Evolutionary conservation across 2,113 vertebrate species (phyloP).

Genomic region (Trogon melanurus): DNA sequence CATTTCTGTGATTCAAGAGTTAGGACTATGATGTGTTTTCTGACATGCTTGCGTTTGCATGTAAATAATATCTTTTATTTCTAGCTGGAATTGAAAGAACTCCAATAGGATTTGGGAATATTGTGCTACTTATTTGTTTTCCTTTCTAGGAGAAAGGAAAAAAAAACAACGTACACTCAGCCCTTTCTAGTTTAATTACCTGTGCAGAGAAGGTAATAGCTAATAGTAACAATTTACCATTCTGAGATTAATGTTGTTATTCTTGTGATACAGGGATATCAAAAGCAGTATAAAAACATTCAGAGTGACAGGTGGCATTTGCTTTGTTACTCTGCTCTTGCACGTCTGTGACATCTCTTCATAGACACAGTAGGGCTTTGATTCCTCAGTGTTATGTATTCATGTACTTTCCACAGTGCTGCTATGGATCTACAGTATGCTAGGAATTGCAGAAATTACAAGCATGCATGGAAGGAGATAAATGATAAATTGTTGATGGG

Average conservation of each 20-base stretch:
- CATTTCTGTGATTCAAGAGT: background rate
- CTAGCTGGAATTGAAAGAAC: background rate
- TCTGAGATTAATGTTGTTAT: conserved; percentile 14
- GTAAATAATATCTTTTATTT: background rate
- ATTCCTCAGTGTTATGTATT: conserved; percentile 44
- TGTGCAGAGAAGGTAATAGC: background rate
- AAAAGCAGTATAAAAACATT: conserved; percentile 32
- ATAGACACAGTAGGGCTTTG: conserved; percentile 41
- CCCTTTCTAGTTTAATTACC: background rate
- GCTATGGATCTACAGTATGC: conserved; percentile 34
- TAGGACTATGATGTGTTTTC: background rate
- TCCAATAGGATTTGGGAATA: background rate
- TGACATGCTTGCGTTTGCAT: background rate
- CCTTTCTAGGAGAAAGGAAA: background rate
- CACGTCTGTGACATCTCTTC: conserved; percentile 30
- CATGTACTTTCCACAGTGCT: conserved; percentile 37
- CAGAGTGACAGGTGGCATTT: conserved; percentile 62
- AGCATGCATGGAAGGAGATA: conserved; percentile 29
- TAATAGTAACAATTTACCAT: background rate
- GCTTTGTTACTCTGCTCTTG: conserved; percentile 42
- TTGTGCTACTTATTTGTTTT: background rate
- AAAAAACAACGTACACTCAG: background rate
- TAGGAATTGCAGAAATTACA: conserved; percentile 68
- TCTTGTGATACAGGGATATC: conserved; percentile 7
- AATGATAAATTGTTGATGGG: conserved; percentile 57